Evolutionary conservation across 1,140 invertebrate species (phyloP).

Genomic region (Octopus sinensis): DNA sequence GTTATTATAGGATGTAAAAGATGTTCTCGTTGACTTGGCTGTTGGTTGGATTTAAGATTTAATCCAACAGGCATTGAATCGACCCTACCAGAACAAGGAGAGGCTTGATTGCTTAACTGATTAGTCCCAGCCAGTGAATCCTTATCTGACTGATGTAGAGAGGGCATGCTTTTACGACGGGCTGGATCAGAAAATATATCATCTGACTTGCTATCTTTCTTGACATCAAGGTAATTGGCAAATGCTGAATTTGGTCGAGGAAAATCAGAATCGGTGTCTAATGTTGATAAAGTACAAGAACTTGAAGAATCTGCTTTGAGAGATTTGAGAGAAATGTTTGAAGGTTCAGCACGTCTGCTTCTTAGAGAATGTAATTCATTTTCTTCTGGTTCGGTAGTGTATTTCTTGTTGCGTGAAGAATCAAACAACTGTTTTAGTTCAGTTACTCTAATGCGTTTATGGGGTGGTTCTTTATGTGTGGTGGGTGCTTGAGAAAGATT

Average conservation of each 20-base stretch:
- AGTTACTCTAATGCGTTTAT: conserved; percentile 45
- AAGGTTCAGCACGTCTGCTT: conserved; percentile 20
- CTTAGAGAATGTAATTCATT: conserved; percentile 26
- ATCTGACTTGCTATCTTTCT: conserved; percentile 25
- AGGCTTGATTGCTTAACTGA: conserved; percentile 40
- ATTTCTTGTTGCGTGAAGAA: conserved; percentile 35
- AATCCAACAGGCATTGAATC: conserved; percentile 18
- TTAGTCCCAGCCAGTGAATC: conserved; percentile 37
- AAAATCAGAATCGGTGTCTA: conserved; percentile 24
- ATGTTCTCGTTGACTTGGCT: conserved; percentile 19
- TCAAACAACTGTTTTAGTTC: conserved; percentile 47
- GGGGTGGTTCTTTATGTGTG: conserved; percentile 40
- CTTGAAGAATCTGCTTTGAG: conserved; percentile 29
- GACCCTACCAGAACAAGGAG: conserved; percentile 33
- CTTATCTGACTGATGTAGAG: conserved; percentile 33
- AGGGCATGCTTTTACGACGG: conserved; percentile 38
- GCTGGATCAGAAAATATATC: conserved; percentile 18
- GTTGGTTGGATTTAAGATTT: not conserved
- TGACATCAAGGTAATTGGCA: conserved; percentile 24
- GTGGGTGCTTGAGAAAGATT: conserved; percentile 22
- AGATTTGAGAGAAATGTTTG: conserved; percentile 17
- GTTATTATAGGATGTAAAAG: conserved; percentile 85
- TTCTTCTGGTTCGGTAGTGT: conserved; percentile 23
- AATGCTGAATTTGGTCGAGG: conserved; percentile 34
- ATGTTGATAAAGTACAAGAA: conserved; percentile 25